Base-by-base conservation (phyloP, 2,888 invertebrate genomes). In the Rhamnusium bicolor region DNA sequence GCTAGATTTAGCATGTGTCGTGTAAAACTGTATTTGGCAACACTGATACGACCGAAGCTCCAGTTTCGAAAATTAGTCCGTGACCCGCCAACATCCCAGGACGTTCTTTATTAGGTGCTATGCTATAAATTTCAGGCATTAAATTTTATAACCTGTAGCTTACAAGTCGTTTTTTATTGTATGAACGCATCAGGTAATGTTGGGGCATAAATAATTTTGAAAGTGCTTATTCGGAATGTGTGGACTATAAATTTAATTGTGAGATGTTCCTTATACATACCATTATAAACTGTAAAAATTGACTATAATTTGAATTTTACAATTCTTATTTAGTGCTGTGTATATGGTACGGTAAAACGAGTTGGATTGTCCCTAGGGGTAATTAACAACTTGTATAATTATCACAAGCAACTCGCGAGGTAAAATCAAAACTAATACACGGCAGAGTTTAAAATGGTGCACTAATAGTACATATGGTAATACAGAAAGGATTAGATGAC, bases 201-300 rank as follows among this genome's bases (percentile, higher is more conserved):
- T 72, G 77, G 76, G 71, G 76, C 81, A 83, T 83, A 83, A 83
- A 83, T 82, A 83, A 83, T 82, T 83, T 81, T 75, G 80, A 82
- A 80, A 81, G 78, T 82, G 81, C 80, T 80, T 75, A 79, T 79
- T 76, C 77, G 77, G 81, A 80, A 82, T 79, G 79, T 78, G 80
- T 77, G 73, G 79, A 79, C 81, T 80, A 81, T 83, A 82, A 83
- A 83, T 82, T 83, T 82, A 79, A 83, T 82, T 83, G 80, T 82
- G 77, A 77, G 73, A 78, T 80, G 78, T 79, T 77, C 74, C 73
- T 72, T 73, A 71, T 73, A 78, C 76, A 79, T 79, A 79, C 77
- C 78, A 79, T 81, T 80, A 80, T 56, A 24, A 61, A 71, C 61
- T 69, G 72, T 70, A 73, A 73, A 79, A 81, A 79, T 76, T 73